Evolutionary conservation across 2,797 vertebrate genomes (phyloP).

Genomic region (Phrynocephalus guinanensis): DNA sequence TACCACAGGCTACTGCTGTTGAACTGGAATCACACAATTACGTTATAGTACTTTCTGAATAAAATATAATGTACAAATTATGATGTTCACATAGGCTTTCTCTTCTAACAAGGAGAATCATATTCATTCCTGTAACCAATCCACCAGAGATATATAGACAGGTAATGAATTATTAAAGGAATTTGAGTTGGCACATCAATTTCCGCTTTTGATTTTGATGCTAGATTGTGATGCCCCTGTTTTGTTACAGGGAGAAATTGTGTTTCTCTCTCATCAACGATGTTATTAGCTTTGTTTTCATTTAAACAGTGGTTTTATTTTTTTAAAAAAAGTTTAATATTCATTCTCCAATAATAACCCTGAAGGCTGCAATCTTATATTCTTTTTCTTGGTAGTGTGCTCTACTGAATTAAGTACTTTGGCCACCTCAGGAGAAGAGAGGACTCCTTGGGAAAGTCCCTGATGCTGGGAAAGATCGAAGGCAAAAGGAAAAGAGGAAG

Average conservation of each 20-base stretch:
- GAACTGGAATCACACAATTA: conserved; percentile 25
- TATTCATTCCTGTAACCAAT: conserved; percentile 46
- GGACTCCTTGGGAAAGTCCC: too few species aligned
- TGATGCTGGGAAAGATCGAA: too few species aligned
- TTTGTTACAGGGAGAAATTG: conserved; percentile 31
- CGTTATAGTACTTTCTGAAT: conserved; percentile 48
- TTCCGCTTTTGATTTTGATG: conserved; percentile 33
- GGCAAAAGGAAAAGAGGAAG: too few species aligned
- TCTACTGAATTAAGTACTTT: too few species aligned
- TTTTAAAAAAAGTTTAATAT: background rate
- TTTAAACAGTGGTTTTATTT: conserved; percentile 25
- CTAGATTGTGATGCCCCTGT: conserved; percentile 13
- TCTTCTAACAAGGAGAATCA: conserved; percentile 32
- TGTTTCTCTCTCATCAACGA: conserved; percentile 12
- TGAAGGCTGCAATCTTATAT: background rate
- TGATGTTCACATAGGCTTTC: conserved; percentile 29
- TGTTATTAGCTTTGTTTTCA: conserved; percentile 17
- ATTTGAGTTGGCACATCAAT: conserved; percentile 39
- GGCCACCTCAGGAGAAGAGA: too few species aligned
- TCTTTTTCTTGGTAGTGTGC: background rate
- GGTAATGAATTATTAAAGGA: conserved; percentile 42
- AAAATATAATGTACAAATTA: conserved; percentile 47
- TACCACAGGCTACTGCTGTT: conserved; percentile 33
- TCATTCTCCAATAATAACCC: background rate
- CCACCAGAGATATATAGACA: conserved; percentile 43